phyloP scores from a whole-genome alignment of 2,888 invertebrate genomes.

The Spicauda simplicius region DNA sequence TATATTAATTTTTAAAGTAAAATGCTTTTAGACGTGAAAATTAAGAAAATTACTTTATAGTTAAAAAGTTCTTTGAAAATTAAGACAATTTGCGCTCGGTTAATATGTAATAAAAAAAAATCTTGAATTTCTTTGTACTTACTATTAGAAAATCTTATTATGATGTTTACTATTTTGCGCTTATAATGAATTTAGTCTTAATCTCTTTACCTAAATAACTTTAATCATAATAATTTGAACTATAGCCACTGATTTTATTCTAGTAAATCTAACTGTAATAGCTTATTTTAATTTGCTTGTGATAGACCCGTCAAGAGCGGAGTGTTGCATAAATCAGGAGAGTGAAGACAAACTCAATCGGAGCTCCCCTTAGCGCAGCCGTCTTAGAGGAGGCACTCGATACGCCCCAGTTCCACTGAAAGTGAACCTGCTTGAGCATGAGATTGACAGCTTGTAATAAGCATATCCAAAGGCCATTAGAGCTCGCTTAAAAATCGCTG shows the following conservation, averaged over 20 bases:
- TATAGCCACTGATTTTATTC: neutral
- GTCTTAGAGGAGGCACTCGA: neutral
- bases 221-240: no score
- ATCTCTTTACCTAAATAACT: no score
- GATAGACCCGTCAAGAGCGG: neutral
- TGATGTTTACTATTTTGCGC: no score
- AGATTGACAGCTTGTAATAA: constrained; percentile 6
- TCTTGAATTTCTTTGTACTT: no score
- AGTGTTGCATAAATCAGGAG: constrained; percentile 7
- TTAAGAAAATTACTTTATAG: no score
- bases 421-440: constrained; percentile 1
- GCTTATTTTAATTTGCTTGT: no score
- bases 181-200: no score
- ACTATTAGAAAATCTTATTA: no score
- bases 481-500: neutral
- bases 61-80: no score
- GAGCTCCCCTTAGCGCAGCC: neutral
- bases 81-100: no score
- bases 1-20: neutral
- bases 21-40: no score
- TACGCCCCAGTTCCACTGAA: constrained; percentile 2
- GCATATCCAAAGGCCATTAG: neutral
- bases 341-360: neutral
- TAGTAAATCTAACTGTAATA: neutral
- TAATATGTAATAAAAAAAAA: no score